Conservation (phyloP, 2,797 vertebrate species). For the Etheostoma perlongum region DNA sequence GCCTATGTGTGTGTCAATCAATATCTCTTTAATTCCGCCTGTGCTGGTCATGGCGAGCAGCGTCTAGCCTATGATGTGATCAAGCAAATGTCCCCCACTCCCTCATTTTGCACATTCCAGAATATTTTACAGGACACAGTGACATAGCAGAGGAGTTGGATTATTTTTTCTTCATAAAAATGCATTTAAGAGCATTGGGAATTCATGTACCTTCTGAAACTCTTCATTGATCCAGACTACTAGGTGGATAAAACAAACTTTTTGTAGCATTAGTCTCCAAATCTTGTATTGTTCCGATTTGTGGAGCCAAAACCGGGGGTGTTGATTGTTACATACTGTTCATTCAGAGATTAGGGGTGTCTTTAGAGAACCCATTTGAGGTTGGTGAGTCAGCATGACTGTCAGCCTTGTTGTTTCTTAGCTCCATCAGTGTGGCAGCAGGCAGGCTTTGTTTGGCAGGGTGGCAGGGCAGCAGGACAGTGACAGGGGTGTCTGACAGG, state of each 20-base stretch:
- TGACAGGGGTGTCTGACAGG: conserved; percentile 67
- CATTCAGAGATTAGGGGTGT: conserved; percentile 51
- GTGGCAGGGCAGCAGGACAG: conserved; percentile 53
- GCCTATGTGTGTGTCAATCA: not conserved
- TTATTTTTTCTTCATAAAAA: not conserved
- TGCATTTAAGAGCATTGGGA: not conserved
- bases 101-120: too few species aligned
- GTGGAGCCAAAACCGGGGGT: conserved; percentile 11
- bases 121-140: not conserved
- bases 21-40: conserved; percentile 12
- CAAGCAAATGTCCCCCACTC: not conserved
- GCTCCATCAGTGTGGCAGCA: conserved; percentile 62
- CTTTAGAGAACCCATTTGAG: conserved; percentile 56
- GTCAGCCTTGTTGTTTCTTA: conserved; percentile 65
- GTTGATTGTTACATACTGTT: conserved; percentile 36
- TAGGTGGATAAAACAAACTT: not conserved
- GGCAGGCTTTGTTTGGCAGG: conserved; percentile 59
- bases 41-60: not conserved
- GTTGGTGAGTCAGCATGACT: conserved; percentile 72
- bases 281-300: conserved; percentile 14
- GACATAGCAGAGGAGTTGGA: not conserved
- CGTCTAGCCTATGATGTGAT: not conserved
- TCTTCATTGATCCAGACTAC: too few species aligned
- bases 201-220: not conserved
- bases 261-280: not conserved